Percentiles rank a stretch among this genome's conserved stretches.
Conservation (phyloP, 2,113 vertebrate genomes). For the Nestor notabilis region DNA sequence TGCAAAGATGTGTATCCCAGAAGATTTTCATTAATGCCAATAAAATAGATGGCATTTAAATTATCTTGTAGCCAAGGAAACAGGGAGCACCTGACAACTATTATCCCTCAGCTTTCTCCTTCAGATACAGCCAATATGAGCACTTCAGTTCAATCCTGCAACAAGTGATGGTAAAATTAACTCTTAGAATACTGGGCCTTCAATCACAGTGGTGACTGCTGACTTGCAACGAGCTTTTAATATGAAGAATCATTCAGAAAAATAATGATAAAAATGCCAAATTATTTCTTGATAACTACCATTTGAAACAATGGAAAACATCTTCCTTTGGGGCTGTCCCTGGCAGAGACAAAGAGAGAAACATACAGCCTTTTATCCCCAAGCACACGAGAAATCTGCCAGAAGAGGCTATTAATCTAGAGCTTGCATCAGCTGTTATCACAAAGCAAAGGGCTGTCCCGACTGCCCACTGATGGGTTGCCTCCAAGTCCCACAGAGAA, state of each 20-base stretch:
- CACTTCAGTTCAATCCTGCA: background rate
- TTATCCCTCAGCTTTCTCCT: background rate
- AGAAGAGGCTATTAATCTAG: no score
- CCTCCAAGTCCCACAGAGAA: background rate
- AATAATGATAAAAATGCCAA: background rate
- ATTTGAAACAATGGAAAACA: background rate
- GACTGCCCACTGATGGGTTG: background rate
- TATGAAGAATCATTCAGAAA: background rate
- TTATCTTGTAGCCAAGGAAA: conserved; percentile 31
- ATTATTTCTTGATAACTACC: background rate
- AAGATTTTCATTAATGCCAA: conserved; percentile 9
- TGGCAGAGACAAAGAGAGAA: background rate
- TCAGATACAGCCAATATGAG: background rate
- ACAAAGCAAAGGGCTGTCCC: background rate
- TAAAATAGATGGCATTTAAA: background rate
- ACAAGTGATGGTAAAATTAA: background rate
- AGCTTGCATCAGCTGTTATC: background rate
- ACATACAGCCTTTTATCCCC: background rate
- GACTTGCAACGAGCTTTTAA: background rate
- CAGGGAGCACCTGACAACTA: background rate
- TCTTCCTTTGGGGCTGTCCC: background rate
- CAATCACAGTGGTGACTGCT: background rate
- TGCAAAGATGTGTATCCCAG: background rate
- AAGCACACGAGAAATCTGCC: accelerated
- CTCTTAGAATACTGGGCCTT: background rate